phyloP scores from a whole-genome alignment of 2,797 vertebrate genomes.

The Apogon hyalosoma region DNA sequence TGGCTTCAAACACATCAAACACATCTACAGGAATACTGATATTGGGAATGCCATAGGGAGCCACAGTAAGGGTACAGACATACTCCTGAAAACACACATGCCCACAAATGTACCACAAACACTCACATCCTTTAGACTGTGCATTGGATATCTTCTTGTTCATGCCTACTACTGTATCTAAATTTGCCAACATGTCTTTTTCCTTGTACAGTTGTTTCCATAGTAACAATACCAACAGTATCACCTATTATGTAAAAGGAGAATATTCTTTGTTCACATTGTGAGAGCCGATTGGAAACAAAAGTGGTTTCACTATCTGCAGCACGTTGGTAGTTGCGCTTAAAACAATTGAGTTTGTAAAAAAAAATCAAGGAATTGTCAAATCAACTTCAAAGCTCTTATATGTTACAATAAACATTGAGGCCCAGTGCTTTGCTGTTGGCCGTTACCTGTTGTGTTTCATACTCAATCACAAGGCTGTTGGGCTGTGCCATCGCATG shows the following conservation, averaged over 20 bases:
- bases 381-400: too few relatives aligned
- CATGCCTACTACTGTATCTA: constrained; percentile 31
- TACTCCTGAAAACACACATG: constrained; percentile 67
- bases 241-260: constrained; percentile 57
- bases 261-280: constrained; percentile 41
- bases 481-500: constrained; percentile 26
- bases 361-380: background rate
- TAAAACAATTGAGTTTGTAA: background rate
- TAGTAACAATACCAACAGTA: constrained; percentile 71
- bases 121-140: constrained; percentile 1
- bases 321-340: background rate
- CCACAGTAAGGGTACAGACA: constrained; percentile 58
- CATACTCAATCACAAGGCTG: constrained; percentile 12
- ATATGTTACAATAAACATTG: constrained; percentile 4
- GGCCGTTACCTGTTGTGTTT: constrained; percentile 46
- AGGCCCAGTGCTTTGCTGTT: background rate
- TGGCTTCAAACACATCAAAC: constrained; percentile 86
- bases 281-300: constrained; percentile 35
- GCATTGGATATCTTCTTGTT: constrained; percentile 18
- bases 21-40: constrained; percentile 85
- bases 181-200: constrained; percentile 56
- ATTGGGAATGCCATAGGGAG: constrained; percentile 81
- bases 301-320: constrained; percentile 19
- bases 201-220: constrained; percentile 65
- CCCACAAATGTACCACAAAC: constrained; percentile 45